These are phyloP conservation scores for Gopherus flavomarginatus DNA, from an alignment of 2,113 vertebrate species.

Conservation along the genomic window DNA sequence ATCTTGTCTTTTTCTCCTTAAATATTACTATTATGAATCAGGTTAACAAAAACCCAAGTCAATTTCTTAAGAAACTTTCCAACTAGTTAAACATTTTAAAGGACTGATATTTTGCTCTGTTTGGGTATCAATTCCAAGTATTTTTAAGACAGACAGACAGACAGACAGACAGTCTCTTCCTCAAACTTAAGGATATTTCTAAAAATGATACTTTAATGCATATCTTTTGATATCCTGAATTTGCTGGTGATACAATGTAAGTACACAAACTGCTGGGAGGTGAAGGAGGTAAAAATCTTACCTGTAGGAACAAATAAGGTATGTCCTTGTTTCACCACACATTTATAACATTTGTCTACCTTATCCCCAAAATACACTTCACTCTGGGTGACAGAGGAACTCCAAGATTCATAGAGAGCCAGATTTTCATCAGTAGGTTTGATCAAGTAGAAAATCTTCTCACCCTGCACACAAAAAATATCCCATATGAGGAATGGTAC, in stretches of 20 bases:
- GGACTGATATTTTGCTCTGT: background rate
- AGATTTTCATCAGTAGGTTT: conserved; percentile 95
- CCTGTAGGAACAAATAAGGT: conserved; percentile 98
- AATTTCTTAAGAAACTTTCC: background rate
- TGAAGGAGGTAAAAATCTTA: conserved; percentile 63
- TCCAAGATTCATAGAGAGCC: conserved; percentile 97
- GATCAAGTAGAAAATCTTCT: conserved; percentile 99
- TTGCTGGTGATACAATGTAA: background rate
- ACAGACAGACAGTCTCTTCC: background rate
- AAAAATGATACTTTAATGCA: background rate
- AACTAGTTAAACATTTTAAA: background rate
- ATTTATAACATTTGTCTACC: conserved; percentile 92
- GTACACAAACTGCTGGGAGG: background rate
- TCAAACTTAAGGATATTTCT: background rate
- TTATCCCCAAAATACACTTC: conserved; percentile 98
- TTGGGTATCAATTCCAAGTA: background rate
- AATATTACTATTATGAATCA: background rate
- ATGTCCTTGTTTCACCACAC: conserved; percentile 93
- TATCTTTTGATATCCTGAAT: background rate
- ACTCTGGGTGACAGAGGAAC: conserved; percentile 97
- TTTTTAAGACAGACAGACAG: background rate
- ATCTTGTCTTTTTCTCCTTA: background rate
- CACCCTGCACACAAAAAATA: conserved; percentile 83
- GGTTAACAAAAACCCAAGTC: background rate
- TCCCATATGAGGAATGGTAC: background rate